These are phyloP conservation scores for Chloroceryle aenea DNA, from an alignment of 2,113 vertebrate species.

Conservation along the genomic window DNA sequence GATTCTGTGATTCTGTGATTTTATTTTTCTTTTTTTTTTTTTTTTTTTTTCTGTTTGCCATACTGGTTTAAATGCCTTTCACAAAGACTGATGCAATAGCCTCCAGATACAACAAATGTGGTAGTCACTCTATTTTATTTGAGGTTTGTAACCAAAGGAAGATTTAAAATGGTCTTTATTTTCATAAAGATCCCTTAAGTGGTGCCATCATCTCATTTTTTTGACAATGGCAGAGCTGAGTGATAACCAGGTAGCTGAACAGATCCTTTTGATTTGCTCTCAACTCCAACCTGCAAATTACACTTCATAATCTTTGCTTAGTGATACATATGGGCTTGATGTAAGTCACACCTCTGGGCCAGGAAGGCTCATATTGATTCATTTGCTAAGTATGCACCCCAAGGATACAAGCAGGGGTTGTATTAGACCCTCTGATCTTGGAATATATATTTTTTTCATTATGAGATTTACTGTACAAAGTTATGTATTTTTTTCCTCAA, in stretches of 20 bases:
- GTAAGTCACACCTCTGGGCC: background rate
- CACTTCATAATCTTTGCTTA: background rate
- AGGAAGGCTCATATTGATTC: conserved; percentile 44
- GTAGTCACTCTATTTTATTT: background rate
- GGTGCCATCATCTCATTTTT: background rate
- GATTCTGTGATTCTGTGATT: too few species aligned
- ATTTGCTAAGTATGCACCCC: conserved; percentile 22
- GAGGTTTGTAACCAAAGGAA: background rate
- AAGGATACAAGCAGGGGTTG: background rate
- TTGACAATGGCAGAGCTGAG: background rate
- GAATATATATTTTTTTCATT: conserved; percentile 22
- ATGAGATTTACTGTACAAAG: conserved; percentile 6
- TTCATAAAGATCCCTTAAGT: background rate
- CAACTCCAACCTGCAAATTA: conserved; percentile 9
- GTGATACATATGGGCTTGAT: background rate
- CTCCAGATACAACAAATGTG: fast-evolving
- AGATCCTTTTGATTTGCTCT: background rate
- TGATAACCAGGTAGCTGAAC: background rate
- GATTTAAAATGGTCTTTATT: background rate
- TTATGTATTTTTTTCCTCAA: background rate
- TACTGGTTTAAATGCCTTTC: background rate
- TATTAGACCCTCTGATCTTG: conserved; percentile 48
- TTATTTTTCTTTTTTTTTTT: background rate
- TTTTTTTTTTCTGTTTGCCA: background rate
- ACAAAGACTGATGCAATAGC: background rate